phyloP scores from a whole-genome alignment of 2,113 vertebrate species.

The Saccopteryx leptura region DNA sequence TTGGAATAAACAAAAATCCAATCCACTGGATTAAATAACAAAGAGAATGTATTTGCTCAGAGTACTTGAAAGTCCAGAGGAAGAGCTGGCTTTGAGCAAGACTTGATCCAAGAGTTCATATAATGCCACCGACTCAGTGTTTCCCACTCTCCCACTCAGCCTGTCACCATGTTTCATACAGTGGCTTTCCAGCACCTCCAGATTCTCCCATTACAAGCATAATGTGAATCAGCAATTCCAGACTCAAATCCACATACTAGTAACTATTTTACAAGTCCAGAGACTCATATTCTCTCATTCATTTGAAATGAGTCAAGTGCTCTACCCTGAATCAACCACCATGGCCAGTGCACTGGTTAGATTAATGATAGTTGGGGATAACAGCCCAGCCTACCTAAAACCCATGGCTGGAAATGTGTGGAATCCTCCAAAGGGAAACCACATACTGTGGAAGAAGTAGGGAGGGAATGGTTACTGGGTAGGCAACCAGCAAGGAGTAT shows the following conservation, averaged over 20 bases:
- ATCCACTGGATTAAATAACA: slow-evolving; percentile 16
- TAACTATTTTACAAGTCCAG: neutral
- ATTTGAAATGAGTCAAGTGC: neutral
- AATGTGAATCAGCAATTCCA: neutral
- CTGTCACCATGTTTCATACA: neutral
- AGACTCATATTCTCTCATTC: neutral
- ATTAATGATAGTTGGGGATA: neutral
- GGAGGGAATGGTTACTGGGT: neutral
- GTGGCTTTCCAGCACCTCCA: slow-evolving; percentile 34
- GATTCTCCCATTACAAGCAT: neutral
- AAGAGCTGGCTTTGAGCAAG: neutral
- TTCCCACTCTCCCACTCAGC: neutral
- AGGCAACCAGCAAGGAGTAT: neutral
- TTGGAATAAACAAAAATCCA: slow-evolving; percentile 30
- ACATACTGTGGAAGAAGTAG: neutral
- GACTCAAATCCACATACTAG: neutral
- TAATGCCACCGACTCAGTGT: neutral
- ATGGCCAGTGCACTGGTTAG: neutral
- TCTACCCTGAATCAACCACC: neutral
- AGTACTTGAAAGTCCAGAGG: neutral
- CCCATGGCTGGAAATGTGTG: neutral
- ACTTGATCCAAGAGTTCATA: neutral
- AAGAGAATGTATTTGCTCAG: neutral
- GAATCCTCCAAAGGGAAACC: neutral
- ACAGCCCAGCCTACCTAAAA: neutral